A percentile compares a stretch with the other conserved stretches of the same genome.
phyloP scores from a whole-genome alignment of 2,113 vertebrate species.

The Symphodus melops region DNA sequence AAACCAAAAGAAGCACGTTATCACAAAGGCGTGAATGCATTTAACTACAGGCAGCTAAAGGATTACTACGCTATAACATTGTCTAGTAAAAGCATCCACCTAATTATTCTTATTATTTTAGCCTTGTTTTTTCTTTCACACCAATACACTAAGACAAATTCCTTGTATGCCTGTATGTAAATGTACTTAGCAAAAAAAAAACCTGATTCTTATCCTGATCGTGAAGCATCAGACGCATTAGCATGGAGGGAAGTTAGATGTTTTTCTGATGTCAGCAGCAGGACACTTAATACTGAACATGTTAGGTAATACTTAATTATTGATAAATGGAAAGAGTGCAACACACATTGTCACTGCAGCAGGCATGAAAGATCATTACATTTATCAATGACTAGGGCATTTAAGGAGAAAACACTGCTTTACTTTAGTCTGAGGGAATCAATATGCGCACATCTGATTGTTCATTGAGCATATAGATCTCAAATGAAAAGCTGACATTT shows the following conservation, averaged over 20 bases:
- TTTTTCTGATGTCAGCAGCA: slow-evolving; percentile 6
- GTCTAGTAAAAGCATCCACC: too few species aligned
- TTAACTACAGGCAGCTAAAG: background rate
- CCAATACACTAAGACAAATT: too few species aligned
- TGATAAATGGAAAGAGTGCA: background rate
- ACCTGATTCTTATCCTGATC: too few species aligned
- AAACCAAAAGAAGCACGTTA: slow-evolving; percentile 1
- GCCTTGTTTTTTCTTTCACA: too few species aligned
- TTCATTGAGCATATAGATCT: background rate
- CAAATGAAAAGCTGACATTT: background rate
- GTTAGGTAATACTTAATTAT: background rate
- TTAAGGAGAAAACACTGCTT: background rate
- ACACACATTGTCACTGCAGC: background rate
- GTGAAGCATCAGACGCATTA: background rate
- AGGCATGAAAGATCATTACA: background rate
- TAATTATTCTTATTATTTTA: too few species aligned
- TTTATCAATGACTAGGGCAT: background rate
- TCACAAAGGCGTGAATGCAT: background rate
- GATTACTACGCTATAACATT: background rate
- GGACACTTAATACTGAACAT: background rate
- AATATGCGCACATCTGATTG: background rate
- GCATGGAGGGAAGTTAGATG: background rate
- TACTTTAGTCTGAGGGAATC: background rate
- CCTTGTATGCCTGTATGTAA: too few species aligned
- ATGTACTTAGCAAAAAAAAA: too few species aligned